Conservation (phyloP, 2,113 vertebrate species). For the Takifugu flavidus region DNA sequence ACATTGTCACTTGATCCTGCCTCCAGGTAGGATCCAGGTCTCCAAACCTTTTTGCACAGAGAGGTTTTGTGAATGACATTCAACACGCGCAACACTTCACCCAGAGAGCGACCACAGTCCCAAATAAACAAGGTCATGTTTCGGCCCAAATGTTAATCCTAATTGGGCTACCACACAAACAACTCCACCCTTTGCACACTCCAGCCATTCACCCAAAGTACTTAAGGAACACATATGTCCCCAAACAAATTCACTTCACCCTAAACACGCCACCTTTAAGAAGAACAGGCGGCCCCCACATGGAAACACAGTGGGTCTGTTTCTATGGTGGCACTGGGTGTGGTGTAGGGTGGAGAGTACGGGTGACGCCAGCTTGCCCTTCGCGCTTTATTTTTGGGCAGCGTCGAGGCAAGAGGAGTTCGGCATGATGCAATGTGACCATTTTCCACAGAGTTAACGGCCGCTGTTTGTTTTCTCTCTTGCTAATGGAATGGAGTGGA, state of each 20-base stretch:
- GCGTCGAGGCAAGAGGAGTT: conserved; percentile 52
- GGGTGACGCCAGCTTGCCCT: conserved; percentile 57
- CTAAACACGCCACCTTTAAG: conserved; percentile 46
- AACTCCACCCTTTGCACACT: conserved; percentile 59
- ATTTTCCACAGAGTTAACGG: conserved; percentile 64
- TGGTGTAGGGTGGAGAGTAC: conserved; percentile 57
- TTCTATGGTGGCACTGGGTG: conserved; percentile 49
- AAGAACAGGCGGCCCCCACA: conserved; percentile 57
- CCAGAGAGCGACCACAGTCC: conserved; percentile 21
- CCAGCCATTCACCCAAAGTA: conserved; percentile 46
- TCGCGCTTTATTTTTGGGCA: conserved; percentile 64
- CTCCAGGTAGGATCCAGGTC: conserved; percentile 7
- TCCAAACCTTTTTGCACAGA: conserved; percentile 17
- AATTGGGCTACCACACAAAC: conserved; percentile 52
- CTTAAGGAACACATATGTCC: conserved; percentile 31
- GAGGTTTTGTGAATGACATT: conserved; percentile 16
- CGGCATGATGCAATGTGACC: conserved; percentile 61
- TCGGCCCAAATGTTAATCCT: conserved; percentile 40
- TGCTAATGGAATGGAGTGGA: conserved; percentile 58
- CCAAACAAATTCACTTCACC: conserved; percentile 41
- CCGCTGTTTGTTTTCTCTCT: conserved; percentile 71
- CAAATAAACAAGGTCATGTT: conserved; percentile 42
- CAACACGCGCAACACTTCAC: conserved; percentile 21
- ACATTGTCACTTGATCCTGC: conserved; percentile 33
- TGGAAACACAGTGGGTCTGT: conserved; percentile 53